Conservation (phyloP, 2,888 invertebrate species). For the Heteropelma amictum region DNA sequence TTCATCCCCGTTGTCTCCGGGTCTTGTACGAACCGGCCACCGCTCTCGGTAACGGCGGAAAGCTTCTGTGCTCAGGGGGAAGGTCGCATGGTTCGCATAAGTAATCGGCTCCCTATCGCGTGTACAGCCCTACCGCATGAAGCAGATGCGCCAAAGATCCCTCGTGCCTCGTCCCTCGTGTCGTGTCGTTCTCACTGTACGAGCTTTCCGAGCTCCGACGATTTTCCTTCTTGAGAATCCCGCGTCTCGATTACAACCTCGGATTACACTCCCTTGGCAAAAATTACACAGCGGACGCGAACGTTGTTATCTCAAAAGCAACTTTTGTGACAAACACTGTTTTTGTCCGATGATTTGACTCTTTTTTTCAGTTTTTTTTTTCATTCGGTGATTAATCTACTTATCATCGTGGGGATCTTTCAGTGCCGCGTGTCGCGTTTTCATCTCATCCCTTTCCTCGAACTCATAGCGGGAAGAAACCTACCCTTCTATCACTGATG, state of each 20-base stretch:
- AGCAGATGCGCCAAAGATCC: slow-evolving; percentile 75
- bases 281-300: neutral
- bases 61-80: slow-evolving; percentile 72
- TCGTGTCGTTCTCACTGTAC: slow-evolving; percentile 34
- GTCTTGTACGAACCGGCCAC: slow-evolving; percentile 25
- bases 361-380: too few species aligned
- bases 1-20: slow-evolving; percentile 59
- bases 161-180: slow-evolving; percentile 62
- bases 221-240: slow-evolving; percentile 12
- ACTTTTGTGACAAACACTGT: too few species aligned
- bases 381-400: too few species aligned
- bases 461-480: neutral
- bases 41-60: slow-evolving; percentile 54
- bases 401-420: too few species aligned
- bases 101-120: slow-evolving; percentile 74
- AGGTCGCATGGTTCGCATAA: slow-evolving; percentile 74
- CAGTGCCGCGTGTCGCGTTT: too few species aligned
- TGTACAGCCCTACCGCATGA: slow-evolving; percentile 46
- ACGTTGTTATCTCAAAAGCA: neutral
- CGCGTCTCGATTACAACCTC: neutral
- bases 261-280: neutral
- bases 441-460: neutral
- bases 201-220: slow-evolving; percentile 35
- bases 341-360: too few species aligned
- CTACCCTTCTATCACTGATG: neutral